A percentile compares a stretch with the other conserved stretches of the same genome.
These are phyloP conservation scores for Eupithecia abbreviata DNA, from an alignment of 2,888 invertebrate species.

Conservation along the genomic window DNA sequence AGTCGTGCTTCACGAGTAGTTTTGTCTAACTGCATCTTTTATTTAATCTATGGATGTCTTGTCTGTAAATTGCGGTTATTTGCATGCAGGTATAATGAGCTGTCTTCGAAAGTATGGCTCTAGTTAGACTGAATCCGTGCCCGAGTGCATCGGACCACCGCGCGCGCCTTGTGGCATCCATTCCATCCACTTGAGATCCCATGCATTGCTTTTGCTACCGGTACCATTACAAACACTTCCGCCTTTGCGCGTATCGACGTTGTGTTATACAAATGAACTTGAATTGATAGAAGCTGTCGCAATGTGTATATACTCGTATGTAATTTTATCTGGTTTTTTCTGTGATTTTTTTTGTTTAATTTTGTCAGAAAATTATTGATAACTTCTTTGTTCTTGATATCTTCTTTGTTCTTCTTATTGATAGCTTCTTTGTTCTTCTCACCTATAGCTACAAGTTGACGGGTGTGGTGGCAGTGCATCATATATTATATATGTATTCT, in stretches of 20 bases:
- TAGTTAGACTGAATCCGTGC: constrained; percentile 27
- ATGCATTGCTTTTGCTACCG: constrained; percentile 47
- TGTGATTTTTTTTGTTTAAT: not conserved
- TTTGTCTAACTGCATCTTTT: constrained; percentile 15
- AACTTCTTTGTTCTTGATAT: not conserved
- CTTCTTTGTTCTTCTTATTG: not conserved
- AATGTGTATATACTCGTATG: not conserved
- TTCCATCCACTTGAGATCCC: constrained; percentile 61
- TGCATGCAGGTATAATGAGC: constrained; percentile 20
- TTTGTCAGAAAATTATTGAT: not conserved
- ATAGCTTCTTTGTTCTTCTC: not conserved
- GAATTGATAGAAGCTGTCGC: constrained; percentile 13
- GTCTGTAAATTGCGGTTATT: constrained; percentile 18
- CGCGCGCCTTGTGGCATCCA: constrained; percentile 46
- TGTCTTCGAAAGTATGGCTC: constrained; percentile 24
- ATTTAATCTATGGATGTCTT: constrained; percentile 7
- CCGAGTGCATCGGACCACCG: constrained; percentile 41
- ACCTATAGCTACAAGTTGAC: not conserved
- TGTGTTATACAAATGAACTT: constrained; percentile 33
- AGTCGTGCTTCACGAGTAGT: constrained; percentile 10
- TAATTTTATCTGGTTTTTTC: not conserved
- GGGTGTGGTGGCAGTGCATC: not conserved
- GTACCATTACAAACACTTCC: constrained; percentile 52
- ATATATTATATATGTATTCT: not conserved
- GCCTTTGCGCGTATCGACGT: constrained; percentile 36